These are phyloP conservation scores for Iselma pallidipennis DNA, from an alignment of 2,888 invertebrate species.

Conservation along the genomic window DNA sequence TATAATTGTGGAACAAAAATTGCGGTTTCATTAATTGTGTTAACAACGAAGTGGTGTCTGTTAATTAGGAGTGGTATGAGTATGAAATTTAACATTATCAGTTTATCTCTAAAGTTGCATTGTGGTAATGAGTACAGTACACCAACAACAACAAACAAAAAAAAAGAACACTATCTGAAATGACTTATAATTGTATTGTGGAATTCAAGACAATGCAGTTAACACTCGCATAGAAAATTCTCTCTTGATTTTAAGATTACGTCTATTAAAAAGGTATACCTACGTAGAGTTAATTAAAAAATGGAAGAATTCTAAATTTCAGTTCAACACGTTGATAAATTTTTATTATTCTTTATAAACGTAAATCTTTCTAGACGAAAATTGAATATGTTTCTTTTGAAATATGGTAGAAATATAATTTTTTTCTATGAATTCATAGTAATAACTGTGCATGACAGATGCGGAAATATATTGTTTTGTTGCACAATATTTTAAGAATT, in stretches of 20 bases:
- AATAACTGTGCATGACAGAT: neutral
- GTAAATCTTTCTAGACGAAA: too few species aligned
- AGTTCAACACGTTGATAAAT: too few species aligned
- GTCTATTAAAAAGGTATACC: too few species aligned
- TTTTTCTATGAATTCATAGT: too few species aligned
- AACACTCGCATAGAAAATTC: neutral
- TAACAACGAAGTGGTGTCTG: neutral
- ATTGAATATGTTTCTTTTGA: too few species aligned
- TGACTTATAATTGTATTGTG: neutral
- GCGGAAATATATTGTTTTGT: neutral
- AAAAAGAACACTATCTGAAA: neutral
- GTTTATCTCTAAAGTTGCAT: neutral
- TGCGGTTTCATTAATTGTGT: neutral
- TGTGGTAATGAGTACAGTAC: neutral
- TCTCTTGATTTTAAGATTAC: neutral
- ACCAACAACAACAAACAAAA: neutral
- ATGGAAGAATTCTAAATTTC: too few species aligned
- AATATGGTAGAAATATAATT: too few species aligned
- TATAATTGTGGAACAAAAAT: too few species aligned
- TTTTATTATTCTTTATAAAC: too few species aligned
- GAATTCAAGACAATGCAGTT: neutral
- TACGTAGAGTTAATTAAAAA: too few species aligned
- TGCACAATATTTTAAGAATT: neutral
- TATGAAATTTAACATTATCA: neutral
- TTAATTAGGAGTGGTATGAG: neutral